Evolutionary conservation across 2,888 invertebrate species (phyloP), one percentile per base, ranked within the genome.

Genomic region (Pheosia gnoma): DNA sequence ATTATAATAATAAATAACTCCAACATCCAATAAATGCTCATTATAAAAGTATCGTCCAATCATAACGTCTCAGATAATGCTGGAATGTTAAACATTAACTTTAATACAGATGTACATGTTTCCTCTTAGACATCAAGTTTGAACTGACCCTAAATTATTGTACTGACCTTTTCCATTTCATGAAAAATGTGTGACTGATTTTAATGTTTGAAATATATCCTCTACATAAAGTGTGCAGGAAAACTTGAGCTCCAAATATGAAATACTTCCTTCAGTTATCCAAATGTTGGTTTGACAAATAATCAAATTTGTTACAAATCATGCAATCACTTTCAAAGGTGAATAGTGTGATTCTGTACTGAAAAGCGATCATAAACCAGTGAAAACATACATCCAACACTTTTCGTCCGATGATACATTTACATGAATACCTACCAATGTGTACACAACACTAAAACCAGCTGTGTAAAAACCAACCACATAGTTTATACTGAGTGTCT

Each of bases 51-150:
- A 25, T 25, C 25, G 25, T 91, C 92, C 92, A 90, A 90, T 90
- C 84, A 89, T 88, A 87, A 83, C 85, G 85, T 90, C 84, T 90
- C 86, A 86, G 78, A 88, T 86, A 88, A 85, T 86, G 94, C 94
- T 94, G 94, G 90, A 94, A 94, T 93, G 85, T 94, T 91, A 94
- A 94, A 94, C 85, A 89, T 89, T 87, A 91, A 83, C 88, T 94
- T 94, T 93, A 93, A 92, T 93, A 91, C 84, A 89, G 85, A 89
- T 84, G 86, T 80, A 86, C 78, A 90, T 81, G 77, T 75, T 81
- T 84, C 79, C 80, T 81, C 83, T 83, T 84, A 88, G 81, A 85
- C 80, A 87, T 85, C 25, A 83, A 54, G 38, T 38, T 54, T 47
- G n/a, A n/a, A 47, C n/a, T 83, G 85, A 88, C 87, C 91, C 89